Evolutionary conservation across 2,113 vertebrate species (phyloP).

Genomic region (Salvator merianae): DNA sequence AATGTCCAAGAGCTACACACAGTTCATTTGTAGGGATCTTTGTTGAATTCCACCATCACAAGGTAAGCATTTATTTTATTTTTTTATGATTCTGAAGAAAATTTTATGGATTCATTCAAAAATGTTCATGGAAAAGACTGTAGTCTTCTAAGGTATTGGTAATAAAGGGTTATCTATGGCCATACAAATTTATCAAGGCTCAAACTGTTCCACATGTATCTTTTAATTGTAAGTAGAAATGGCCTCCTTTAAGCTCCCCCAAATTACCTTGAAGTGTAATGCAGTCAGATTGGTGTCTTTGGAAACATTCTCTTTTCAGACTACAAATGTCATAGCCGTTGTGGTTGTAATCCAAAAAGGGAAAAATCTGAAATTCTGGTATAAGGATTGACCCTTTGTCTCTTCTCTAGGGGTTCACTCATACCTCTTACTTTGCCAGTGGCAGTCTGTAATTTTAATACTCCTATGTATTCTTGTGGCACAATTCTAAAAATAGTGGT

Average conservation of each 20-base stretch:
- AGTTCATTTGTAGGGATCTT: conserved; percentile 10
- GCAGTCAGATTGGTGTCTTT: background rate
- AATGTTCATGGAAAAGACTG: background rate
- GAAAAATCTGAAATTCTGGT: too few relatives aligned
- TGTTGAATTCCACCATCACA: background rate
- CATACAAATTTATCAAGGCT: conserved; percentile 1
- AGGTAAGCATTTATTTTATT: background rate
- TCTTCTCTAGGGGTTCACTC: background rate
- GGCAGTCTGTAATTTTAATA: background rate
- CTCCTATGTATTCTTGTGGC: background rate
- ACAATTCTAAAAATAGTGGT: too few relatives aligned
- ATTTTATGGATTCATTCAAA: conserved; percentile 23
- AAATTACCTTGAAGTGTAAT: background rate
- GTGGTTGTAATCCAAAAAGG: too few relatives aligned
- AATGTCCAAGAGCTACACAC: background rate
- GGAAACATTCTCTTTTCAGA: background rate
- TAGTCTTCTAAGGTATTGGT: conserved; percentile 16
- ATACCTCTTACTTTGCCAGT: background rate
- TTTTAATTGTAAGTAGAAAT: background rate
- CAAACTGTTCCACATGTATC: background rate
- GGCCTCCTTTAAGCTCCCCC: background rate
- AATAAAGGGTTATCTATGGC: conserved; percentile 1
- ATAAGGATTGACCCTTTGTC: too few relatives aligned
- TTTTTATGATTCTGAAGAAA: conserved; percentile 7
- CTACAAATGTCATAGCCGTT: too few relatives aligned